phyloP scores from a whole-genome alignment of 2,888 invertebrate genomes.

The Agonopterix alstromeriana region DNA sequence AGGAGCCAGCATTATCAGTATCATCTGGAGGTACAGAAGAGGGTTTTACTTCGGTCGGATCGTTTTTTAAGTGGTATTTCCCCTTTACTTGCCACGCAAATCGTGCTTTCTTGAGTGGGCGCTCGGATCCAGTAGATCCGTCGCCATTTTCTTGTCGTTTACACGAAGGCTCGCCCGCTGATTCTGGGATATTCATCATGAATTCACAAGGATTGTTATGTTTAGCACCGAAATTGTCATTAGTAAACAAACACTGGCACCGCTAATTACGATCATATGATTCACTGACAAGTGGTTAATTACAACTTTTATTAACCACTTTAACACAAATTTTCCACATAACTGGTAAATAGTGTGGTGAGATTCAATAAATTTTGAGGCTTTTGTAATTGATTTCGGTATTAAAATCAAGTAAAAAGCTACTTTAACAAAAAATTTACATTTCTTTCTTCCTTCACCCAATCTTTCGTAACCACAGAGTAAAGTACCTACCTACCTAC shows the following conservation, averaged over 20 bases:
- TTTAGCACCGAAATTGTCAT: conserved; percentile 35
- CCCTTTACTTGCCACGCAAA: conserved; percentile 83
- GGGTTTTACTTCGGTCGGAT: conserved; percentile 27
- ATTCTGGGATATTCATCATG: conserved; percentile 54
- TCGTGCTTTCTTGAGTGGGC: conserved; percentile 80
- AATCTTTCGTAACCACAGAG: too few relatives aligned
- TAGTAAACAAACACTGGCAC: conserved; percentile 73
- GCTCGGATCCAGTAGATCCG: conserved; percentile 64
- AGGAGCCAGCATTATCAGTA: conserved; percentile 22
- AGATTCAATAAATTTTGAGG: too few relatives aligned
- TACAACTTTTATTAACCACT: conserved; percentile 25
- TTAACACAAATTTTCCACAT: not conserved
- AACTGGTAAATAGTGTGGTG: too few relatives aligned
- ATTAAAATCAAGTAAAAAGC: not conserved
- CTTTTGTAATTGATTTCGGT: too few relatives aligned
- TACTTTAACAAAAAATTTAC: too few relatives aligned
- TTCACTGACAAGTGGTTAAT: conserved; percentile 62
- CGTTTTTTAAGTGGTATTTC: conserved; percentile 77
- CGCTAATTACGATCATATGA: conserved; percentile 70
- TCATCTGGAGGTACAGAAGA: conserved; percentile 16
- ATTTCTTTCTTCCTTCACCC: too few relatives aligned
- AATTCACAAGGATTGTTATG: conserved; percentile 22
- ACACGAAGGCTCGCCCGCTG: conserved; percentile 62
- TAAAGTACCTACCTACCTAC: too few relatives aligned
- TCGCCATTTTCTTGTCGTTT: conserved; percentile 73